Base-by-base conservation (phyloP, 1,140 invertebrate species). In the Penaeus japonicus region DNA sequence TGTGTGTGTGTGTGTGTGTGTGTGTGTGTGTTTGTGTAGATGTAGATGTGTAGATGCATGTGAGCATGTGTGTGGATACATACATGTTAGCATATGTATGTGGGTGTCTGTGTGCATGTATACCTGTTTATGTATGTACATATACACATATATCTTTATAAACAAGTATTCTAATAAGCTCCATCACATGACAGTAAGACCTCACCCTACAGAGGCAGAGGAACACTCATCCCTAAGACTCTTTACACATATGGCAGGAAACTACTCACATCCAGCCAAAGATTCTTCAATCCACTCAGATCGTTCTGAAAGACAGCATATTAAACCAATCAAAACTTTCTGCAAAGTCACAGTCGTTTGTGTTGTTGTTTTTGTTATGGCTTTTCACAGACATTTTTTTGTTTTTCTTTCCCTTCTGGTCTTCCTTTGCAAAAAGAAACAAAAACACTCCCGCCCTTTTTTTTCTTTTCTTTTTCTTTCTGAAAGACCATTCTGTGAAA, bases 271-370 rank as follows among this genome's bases (percentile, higher is more conserved):
- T 88, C 87, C 87, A 88, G 80, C 83, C 65, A 88, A 80, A 73
- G 87, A 88, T 62, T 88, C 87, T 79, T 88, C 87, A 88, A 88
- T 88, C 87, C 87, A 77, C 87, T 88, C 87, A 83, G 87, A 82
- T 53, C 87, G 87, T 55, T 88, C 87, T 88, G 87, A 88, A 88
- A 88, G 80, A 88, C 81, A 88, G 80, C 73, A 83, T 39, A 83
- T 83, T 83, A 83, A 47, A 82, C 80, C 77, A 70, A 83, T 88
- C 80, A 88, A 57, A 77, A 59, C 65, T 83, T 54, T 75, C 12
- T 20, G 18, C 17, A 32, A 53, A 65, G 78, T 47, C 5, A 24
- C 73, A 75, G 12, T 20, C n/a, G 24, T n/a, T 22, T n/a, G 70
- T 73, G 70, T 32, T 73, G 35, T 30, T 73, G 27, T 73, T 12